A percentile compares a stretch with the other conserved stretches of the same genome.
phyloP scores from a whole-genome alignment of 2,888 invertebrate species.

The Leptothorax acervorum region DNA sequence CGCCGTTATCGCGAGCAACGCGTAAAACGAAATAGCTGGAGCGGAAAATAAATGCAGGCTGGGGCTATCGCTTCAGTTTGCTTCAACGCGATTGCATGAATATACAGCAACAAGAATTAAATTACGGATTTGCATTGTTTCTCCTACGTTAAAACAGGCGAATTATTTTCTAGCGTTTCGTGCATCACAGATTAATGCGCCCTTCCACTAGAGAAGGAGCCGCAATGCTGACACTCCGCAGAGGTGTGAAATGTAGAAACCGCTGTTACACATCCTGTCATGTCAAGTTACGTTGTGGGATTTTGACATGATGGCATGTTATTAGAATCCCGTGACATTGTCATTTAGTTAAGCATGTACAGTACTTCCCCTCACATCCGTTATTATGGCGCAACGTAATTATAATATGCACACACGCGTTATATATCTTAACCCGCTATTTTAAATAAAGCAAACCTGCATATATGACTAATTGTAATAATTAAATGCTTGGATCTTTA shows the following conservation, averaged over 20 bases:
- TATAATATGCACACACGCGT: slow-evolving; percentile 4
- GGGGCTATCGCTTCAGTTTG: slow-evolving; percentile 21
- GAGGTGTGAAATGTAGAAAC: slow-evolving; percentile 56
- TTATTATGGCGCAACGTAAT: slow-evolving; percentile 21
- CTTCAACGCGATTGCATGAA: neutral
- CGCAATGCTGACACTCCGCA: slow-evolving; percentile 48
- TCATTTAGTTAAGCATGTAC: slow-evolving; percentile 39
- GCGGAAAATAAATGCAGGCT: slow-evolving; percentile 11
- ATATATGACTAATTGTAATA: neutral
- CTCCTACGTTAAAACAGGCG: slow-evolving; percentile 24
- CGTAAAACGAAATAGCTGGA: slow-evolving; percentile 17
- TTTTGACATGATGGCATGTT: slow-evolving; percentile 48
- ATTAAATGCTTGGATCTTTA: neutral
- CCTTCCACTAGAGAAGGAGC: slow-evolving; percentile 12
- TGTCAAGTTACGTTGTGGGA: slow-evolving; percentile 51
- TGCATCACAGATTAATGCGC: slow-evolving; percentile 13
- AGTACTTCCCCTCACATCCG: neutral
- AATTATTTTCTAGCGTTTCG: slow-evolving; percentile 12
- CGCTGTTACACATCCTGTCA: slow-evolving; percentile 48
- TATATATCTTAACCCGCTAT: neutral
- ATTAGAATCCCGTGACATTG: slow-evolving; percentile 43
- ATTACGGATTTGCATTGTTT: slow-evolving; percentile 26
- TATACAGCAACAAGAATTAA: slow-evolving; percentile 8
- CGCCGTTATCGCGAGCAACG: neutral
- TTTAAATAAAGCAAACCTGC: neutral